Conservation (phyloP, 1,140 invertebrate genomes). For the Nasonia vitripennis region DNA sequence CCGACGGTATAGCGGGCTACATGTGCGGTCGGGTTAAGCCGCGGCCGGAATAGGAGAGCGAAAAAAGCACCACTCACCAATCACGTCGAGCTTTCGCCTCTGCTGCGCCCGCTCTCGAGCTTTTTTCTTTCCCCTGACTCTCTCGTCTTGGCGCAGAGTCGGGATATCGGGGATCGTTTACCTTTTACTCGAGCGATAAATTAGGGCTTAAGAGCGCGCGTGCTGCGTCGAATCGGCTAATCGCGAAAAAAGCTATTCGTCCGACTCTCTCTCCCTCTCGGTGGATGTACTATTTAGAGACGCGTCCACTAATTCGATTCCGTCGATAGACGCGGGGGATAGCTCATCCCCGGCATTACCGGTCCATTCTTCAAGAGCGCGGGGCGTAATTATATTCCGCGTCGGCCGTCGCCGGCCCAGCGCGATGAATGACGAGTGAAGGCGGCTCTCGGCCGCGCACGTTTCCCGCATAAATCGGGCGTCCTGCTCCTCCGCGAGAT, state of each 20-base stretch:
- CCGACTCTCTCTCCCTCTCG: too few species aligned
- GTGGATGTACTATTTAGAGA: too few species aligned
- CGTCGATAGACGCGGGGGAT: too few species aligned
- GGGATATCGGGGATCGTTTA: constrained; percentile 32
- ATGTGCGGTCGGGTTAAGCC: constrained; percentile 51
- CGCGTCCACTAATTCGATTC: too few species aligned
- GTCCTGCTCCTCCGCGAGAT: constrained; percentile 28
- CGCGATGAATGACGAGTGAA: constrained; percentile 16
- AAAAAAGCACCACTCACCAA: constrained; percentile 51
- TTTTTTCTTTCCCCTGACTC: background rate
- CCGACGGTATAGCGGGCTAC: constrained; percentile 54
- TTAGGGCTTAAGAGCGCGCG: constrained; percentile 1
- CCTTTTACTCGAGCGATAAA: constrained; percentile 33
- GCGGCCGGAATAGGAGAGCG: constrained; percentile 7
- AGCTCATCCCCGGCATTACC: background rate
- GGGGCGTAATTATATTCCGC: constrained; percentile 29
- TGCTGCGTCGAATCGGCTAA: background rate
- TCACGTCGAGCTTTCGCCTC: constrained; percentile 36
- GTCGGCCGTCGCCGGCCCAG: background rate
- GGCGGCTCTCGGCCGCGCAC: constrained; percentile 11
- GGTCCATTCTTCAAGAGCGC: background rate
- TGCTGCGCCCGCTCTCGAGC: background rate
- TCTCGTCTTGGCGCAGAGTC: background rate
- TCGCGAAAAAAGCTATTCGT: background rate
- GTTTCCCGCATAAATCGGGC: constrained; percentile 46